These are phyloP conservation scores for Rissa tridactyla DNA, from an alignment of 2,113 vertebrate genomes.

Conservation along the genomic window DNA sequence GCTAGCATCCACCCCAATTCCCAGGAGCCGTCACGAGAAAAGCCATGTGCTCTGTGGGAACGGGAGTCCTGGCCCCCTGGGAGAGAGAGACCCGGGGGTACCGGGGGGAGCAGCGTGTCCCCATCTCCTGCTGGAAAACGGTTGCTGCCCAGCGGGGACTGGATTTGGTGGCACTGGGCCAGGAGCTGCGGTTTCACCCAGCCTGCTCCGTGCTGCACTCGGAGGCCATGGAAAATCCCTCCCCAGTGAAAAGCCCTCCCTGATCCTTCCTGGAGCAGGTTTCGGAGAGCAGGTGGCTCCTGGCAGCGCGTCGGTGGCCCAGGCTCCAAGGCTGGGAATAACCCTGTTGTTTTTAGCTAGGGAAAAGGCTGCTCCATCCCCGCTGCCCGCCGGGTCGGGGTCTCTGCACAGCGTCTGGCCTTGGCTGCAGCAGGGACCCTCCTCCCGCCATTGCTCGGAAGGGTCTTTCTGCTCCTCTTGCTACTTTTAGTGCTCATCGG, in stretches of 20 bases:
- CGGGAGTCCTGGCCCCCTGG: accelerated
- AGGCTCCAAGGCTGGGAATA: conserved; percentile 10
- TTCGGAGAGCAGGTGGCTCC: conserved; percentile 35
- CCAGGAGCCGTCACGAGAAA: neutral
- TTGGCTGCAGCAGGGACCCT: neutral
- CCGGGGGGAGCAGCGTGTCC: accelerated
- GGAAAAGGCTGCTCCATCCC: neutral
- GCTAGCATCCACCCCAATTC: neutral
- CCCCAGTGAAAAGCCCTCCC: neutral
- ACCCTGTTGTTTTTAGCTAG: conserved; percentile 12
- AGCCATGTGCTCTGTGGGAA: neutral
- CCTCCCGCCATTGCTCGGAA: neutral
- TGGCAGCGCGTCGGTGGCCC: neutral
- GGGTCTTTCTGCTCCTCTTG: neutral
- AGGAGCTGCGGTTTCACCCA: accelerated
- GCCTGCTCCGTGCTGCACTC: neutral
- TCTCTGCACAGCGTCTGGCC: accelerated
- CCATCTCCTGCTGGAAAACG: neutral
- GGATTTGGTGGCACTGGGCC: neutral
- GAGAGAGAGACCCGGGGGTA: neutral
- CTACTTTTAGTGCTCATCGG: accelerated
- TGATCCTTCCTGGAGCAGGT: conserved; percentile 7
- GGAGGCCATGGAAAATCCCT: neutral
- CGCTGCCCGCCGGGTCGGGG: accelerated
- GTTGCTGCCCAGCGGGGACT: neutral